Base-by-base conservation (phyloP, 2,797 vertebrate species). In the Pangasius mekongensis region DNA sequence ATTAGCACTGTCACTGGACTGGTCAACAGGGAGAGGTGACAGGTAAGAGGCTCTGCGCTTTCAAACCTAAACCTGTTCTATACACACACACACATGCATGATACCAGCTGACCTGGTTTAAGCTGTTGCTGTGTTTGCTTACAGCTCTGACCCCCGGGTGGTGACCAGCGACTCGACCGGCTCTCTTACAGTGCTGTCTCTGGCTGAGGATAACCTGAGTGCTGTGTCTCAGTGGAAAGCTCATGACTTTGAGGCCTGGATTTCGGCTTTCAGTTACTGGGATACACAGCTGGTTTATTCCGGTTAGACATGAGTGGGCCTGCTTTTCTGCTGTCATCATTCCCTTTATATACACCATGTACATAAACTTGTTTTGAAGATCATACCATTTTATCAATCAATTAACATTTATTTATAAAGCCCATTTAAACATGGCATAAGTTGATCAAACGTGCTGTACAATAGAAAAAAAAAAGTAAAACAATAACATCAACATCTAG, bases 211-310 rank as follows among this genome's bases (percentile, higher is more conserved):
- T 0, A 85, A 93, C 33, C 92, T 97, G 77, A 94, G 90, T 0
- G 36, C 93, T 0, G 64, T 95, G 90, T 95, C 93, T 11, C 96
- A 97, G 69, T 99, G 98, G 98, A 97, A 97, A 86, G 98, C 97
- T 24, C 99, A 99, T 5, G 94, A 95, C 85, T 99, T 97, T 66
- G 98, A 99, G 93, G 98, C 98, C 87, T 99, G 99, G 99, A 96
- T 98, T 69, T 95, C 98, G n/a, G 98, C 98, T 24, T 99, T 99
- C 92, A 96, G 98, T 92, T 98, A 98, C 94, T 99, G 99, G 99
- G 97, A 98, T 93, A 97, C 96, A 0, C 95, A 97, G 64, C 64
- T 97, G 0, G 90, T 99, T 60, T 99, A 98, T 89, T 98, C 99
- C 90, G 99, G 99, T 99, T 85, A 92, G 69, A 64, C 16, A 6